A percentile compares a stretch with the other conserved stretches of the same genome.
phyloP scores from a whole-genome alignment of 2,888 invertebrate genomes.

The Heliconius cydno region DNA sequence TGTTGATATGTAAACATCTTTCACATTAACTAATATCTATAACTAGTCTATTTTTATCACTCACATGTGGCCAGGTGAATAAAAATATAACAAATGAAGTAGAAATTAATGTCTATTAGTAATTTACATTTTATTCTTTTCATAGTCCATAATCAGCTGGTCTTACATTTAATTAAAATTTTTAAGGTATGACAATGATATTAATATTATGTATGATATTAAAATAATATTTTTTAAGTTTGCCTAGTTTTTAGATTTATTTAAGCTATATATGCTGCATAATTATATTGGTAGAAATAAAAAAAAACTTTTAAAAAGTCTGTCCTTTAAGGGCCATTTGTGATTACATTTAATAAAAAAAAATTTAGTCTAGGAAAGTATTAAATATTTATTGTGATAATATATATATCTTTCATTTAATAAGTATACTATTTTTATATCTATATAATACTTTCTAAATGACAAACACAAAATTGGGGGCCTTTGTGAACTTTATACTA shows the following conservation, averaged over 20 bases:
- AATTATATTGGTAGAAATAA: neutral
- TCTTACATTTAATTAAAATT: neutral
- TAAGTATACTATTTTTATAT: constrained; percentile 4
- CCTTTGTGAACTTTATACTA: neutral
- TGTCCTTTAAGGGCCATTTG: constrained; percentile 4
- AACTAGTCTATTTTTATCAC: neutral
- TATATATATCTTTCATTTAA: neutral
- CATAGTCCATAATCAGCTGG: neutral
- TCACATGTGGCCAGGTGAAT: neutral
- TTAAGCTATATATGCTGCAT: neutral
- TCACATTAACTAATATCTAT: neutral
- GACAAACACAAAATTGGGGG: neutral
- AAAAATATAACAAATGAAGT: neutral
- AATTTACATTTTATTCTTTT: neutral
- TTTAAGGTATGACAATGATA: neutral
- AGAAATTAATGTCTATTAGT: neutral
- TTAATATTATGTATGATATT: neutral
- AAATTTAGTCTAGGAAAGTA: neutral
- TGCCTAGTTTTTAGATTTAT: neutral
- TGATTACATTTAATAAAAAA: neutral
- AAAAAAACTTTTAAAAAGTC: neutral
- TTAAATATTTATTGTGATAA: neutral
- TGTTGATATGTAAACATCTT: constrained; percentile 55
- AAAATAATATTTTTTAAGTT: neutral
- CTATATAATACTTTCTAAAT: neutral